phyloP scores from a whole-genome alignment of 2,113 vertebrate genomes.

The Chlorodrepanis virens region DNA sequence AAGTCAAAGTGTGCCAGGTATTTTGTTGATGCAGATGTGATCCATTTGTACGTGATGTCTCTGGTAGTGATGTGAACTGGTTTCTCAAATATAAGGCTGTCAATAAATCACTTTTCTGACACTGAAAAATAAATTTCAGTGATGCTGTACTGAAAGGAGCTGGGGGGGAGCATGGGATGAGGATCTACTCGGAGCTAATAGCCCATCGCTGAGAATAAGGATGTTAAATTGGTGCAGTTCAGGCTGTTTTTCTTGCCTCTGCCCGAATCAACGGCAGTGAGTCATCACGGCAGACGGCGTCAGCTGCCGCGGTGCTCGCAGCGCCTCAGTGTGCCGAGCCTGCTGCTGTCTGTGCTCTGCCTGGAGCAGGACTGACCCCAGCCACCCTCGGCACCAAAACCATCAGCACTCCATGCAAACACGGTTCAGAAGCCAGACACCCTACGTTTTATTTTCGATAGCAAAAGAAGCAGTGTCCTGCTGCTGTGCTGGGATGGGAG shows the following conservation, averaged over 20 bases:
- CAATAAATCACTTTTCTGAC: neutral
- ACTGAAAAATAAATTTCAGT: neutral
- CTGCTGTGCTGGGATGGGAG: fast-evolving
- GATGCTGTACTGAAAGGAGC: neutral
- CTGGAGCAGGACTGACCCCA: neutral
- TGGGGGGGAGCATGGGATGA: fast-evolving
- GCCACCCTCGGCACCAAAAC: neutral
- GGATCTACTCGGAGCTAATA: neutral
- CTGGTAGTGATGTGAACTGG: neutral
- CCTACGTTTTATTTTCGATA: fast-evolving
- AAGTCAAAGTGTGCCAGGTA: neutral
- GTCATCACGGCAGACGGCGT: neutral
- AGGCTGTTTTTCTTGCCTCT: slow-evolving; percentile 37
- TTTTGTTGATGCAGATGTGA: neutral
- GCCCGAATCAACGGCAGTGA: slow-evolving; percentile 20
- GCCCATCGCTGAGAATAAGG: neutral
- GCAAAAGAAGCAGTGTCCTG: fast-evolving
- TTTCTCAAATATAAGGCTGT: neutral
- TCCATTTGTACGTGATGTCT: neutral
- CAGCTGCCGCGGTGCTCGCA: neutral
- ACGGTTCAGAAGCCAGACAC: neutral
- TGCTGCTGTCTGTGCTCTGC: neutral
- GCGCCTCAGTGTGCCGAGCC: neutral
- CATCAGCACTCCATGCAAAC: fast-evolving
- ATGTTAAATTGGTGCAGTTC: neutral